Evolutionary conservation across 1,140 invertebrate species (phyloP).

Genomic region (Dufourea novaeangliae): DNA sequence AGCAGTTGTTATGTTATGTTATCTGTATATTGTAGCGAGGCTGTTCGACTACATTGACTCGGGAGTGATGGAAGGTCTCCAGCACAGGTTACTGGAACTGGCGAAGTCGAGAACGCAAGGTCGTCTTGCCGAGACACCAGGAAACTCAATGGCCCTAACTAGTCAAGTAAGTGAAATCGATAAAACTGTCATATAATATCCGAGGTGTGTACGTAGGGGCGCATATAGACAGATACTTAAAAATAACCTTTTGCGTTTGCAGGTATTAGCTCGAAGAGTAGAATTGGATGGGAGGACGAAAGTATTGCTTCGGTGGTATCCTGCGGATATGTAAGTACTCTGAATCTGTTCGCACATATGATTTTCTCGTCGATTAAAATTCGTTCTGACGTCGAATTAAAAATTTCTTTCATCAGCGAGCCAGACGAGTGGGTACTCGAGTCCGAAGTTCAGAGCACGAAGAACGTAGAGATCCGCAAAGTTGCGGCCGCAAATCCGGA

Average conservation of each 20-base stretch:
- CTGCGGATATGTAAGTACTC: slow-evolving; percentile 85
- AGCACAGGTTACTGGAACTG: slow-evolving; percentile 85
- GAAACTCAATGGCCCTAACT: slow-evolving; percentile 84
- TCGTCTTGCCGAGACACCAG: slow-evolving; percentile 79
- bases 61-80: slow-evolving; percentile 92
- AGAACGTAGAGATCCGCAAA: slow-evolving; percentile 81
- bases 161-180: slow-evolving; percentile 82
- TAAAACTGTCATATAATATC: neutral
- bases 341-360: neutral
- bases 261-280: slow-evolving; percentile 85
- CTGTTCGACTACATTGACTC: slow-evolving; percentile 94
- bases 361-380: neutral
- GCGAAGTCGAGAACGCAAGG: slow-evolving; percentile 85
- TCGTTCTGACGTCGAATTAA: neutral
- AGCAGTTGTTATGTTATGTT: slow-evolving; percentile 7
- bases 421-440: slow-evolving; percentile 85
- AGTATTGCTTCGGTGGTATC: slow-evolving; percentile 87
- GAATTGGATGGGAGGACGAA: slow-evolving; percentile 84
- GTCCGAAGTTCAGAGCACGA: slow-evolving; percentile 82
- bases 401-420: slow-evolving; percentile 75
- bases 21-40: slow-evolving; percentile 77
- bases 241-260: too few relatives aligned
- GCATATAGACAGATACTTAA: too few relatives aligned
- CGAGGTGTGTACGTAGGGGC: too few relatives aligned
- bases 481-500: slow-evolving; percentile 77